These are phyloP conservation scores for Luffia ferchaultella DNA, from an alignment of 2,888 invertebrate species.

Conservation along the genomic window DNA sequence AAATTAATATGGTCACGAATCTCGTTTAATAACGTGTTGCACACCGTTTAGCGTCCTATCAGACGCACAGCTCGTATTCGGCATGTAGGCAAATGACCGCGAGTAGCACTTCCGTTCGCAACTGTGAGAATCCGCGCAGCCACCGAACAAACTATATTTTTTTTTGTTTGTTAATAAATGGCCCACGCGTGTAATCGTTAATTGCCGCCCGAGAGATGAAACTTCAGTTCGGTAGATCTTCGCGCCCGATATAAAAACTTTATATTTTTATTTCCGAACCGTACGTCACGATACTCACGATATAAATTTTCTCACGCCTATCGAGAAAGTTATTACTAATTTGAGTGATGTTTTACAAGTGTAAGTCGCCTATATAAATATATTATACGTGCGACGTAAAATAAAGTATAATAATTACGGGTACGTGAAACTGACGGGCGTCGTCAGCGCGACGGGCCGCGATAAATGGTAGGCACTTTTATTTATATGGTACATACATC, in stretches of 20 bases:
- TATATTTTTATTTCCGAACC: no score
- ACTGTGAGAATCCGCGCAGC: not conserved
- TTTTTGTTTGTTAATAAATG: not conserved
- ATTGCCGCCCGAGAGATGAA: not conserved
- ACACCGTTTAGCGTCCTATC: not conserved
- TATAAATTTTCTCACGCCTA: not conserved
- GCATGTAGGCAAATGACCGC: not conserved
- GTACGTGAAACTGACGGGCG: no score
- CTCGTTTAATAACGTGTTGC: not conserved
- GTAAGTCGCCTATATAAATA: no score
- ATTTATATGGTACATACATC: not conserved
- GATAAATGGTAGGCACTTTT: not conserved
- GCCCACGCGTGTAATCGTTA: not conserved
- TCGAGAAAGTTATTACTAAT: no score
- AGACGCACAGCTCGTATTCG: no score
- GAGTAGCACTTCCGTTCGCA: not conserved
- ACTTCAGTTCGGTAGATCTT: not conserved
- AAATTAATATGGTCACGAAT: not conserved
- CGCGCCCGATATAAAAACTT: no score
- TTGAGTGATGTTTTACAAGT: no score
- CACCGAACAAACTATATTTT: not conserved
- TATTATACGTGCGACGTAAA: no score
- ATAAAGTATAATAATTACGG: no score
- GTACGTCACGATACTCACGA: not conserved
- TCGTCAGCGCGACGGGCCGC: no score